These are phyloP conservation scores for Druon quercuslanigerum DNA, from an alignment of 1,140 invertebrate species.

Conservation along the genomic window DNA sequence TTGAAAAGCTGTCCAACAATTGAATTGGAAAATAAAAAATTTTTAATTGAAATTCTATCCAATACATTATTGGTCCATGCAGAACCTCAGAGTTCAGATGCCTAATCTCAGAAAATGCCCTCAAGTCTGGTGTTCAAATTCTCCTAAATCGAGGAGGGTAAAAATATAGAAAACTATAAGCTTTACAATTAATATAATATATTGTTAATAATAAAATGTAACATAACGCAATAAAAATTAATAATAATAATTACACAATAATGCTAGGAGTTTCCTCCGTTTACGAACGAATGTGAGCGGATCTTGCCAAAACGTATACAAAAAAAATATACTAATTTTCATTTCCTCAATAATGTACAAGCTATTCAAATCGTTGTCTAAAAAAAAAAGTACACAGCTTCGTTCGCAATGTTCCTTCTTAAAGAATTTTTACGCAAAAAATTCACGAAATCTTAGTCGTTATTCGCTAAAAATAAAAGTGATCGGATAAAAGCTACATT, in stretches of 20 bases:
- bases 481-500: slow-evolving; percentile 28
- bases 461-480: slow-evolving; percentile 22
- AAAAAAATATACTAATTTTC: slow-evolving; percentile 40
- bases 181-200: slow-evolving; percentile 71
- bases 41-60: too few relatives aligned
- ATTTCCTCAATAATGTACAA: slow-evolving; percentile 29
- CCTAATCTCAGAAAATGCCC: too few relatives aligned
- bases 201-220: slow-evolving; percentile 75
- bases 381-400: slow-evolving; percentile 6
- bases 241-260: slow-evolving; percentile 65
- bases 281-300: slow-evolving; percentile 58
- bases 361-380: slow-evolving; percentile 9
- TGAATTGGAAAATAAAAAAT: too few relatives aligned
- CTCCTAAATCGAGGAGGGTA: slow-evolving; percentile 20
- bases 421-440: slow-evolving; percentile 31
- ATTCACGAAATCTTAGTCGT: slow-evolving; percentile 30
- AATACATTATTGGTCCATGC: too few relatives aligned
- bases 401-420: not conserved
- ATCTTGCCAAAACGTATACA: slow-evolving; percentile 48
- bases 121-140: not conserved
- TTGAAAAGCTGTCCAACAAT: too few relatives aligned
- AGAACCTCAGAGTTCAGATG: too few relatives aligned
- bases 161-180: slow-evolving; percentile 55
- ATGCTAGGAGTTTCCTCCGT: slow-evolving; percentile 63
- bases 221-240: slow-evolving; percentile 74